A percentile compares a stretch with the other conserved stretches of the same genome.
phyloP scores from a whole-genome alignment of 2,888 invertebrate species.

The Calameuta idolon region DNA sequence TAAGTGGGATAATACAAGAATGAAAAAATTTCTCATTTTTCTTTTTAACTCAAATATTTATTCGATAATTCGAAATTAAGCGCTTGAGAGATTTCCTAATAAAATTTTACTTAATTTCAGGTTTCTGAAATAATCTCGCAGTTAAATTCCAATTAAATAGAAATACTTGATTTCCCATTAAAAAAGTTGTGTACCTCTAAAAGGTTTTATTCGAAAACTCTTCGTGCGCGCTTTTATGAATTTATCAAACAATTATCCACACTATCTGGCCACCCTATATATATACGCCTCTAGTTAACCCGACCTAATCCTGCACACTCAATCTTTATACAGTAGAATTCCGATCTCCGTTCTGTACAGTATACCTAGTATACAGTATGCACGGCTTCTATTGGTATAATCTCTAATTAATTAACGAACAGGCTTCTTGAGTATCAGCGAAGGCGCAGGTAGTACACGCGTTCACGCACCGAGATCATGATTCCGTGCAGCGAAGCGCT shows the following conservation, averaged over 20 bases:
- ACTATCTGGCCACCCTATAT: neutral
- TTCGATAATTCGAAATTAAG: neutral
- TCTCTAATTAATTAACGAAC: neutral
- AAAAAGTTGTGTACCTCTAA: neutral
- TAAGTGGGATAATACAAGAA: neutral
- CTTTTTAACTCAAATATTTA: neutral
- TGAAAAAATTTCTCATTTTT: neutral
- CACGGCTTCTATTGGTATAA: neutral
- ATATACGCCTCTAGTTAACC: neutral
- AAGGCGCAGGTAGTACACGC: neutral
- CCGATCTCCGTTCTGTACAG: neutral
- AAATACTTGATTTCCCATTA: neutral
- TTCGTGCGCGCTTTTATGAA: neutral
- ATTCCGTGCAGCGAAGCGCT: neutral
- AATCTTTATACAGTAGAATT: neutral
- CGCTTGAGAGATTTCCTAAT: too few species aligned
- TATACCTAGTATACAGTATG: neutral
- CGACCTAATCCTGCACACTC: neutral
- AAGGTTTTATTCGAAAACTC: neutral
- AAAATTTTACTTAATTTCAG: neutral
- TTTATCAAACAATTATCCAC: neutral
- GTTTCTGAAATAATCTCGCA: neutral
- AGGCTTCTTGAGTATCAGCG: neutral
- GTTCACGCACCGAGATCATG: neutral
- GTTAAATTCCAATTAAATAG: neutral